phyloP scores from a whole-genome alignment of 2,113 vertebrate genomes.

The Hyperopisus bebe region DNA sequence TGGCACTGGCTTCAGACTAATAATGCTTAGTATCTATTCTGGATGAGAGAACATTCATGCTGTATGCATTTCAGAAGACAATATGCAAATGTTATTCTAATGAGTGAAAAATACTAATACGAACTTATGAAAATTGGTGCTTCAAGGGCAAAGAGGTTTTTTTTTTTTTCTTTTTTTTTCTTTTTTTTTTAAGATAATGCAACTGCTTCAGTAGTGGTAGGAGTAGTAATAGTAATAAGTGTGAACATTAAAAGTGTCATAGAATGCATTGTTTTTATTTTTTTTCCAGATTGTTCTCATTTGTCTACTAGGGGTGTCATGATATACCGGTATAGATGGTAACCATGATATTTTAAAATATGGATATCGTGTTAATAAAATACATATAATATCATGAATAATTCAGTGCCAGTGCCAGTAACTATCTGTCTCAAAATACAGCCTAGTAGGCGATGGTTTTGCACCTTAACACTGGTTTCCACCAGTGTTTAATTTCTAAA shows the following conservation, averaged over 20 bases:
- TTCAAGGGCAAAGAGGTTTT: not conserved
- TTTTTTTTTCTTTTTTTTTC: not conserved
- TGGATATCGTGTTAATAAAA: not conserved
- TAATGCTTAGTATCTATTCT: not conserved
- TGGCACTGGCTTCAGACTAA: not conserved
- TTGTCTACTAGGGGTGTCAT: not conserved
- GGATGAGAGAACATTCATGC: not conserved
- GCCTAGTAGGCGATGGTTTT: too few relatives aligned
- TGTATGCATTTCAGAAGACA: not conserved
- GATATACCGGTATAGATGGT: not conserved
- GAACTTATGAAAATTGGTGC: not conserved
- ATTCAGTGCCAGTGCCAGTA: not conserved
- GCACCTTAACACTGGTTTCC: not conserved
- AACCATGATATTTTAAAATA: not conserved
- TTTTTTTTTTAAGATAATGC: not conserved
- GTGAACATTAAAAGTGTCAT: not conserved
- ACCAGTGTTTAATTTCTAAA: not conserved
- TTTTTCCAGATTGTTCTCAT: not conserved
- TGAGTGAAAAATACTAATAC: not conserved
- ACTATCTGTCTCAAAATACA: not conserved
- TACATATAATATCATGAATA: not conserved
- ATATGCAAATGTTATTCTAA: not conserved
- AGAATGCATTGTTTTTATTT: not conserved
- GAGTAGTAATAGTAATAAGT: not conserved
- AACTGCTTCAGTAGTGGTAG: not conserved